Percentiles rank a stretch among this genome's conserved stretches.
These are phyloP conservation scores for Laothoe populi DNA, from an alignment of 2,888 invertebrate genomes.

Conservation along the genomic window DNA sequence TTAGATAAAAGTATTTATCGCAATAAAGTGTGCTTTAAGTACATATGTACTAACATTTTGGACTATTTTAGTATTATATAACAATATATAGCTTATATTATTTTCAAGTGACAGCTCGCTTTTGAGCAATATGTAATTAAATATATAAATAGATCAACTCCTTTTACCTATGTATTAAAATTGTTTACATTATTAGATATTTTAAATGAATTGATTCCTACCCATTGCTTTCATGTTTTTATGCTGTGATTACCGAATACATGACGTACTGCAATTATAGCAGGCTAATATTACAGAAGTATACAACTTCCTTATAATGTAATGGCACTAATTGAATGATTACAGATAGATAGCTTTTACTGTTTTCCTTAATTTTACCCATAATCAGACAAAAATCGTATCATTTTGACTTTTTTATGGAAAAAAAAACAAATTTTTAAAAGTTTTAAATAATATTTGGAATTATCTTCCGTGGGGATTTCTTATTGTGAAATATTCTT, in stretches of 20 bases:
- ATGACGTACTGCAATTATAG: not conserved
- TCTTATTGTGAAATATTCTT: too few relatives aligned
- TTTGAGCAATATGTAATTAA: slow-evolving; percentile 2
- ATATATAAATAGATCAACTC: not conserved
- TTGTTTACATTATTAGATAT: not conserved
- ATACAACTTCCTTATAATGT: too few relatives aligned
- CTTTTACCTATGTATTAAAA: not conserved
- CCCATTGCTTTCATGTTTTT: not conserved
- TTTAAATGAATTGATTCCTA: not conserved
- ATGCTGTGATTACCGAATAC: not conserved
- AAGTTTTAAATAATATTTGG: too few relatives aligned
- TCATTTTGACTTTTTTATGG: too few relatives aligned
- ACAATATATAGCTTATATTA: slow-evolving; percentile 29
- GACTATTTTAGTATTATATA: slow-evolving; percentile 7
- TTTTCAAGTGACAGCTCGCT: slow-evolving; percentile 18
- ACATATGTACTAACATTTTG: slow-evolving; percentile 24
- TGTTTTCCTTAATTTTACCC: too few relatives aligned
- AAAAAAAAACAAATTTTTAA: too few relatives aligned
- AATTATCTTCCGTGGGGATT: too few relatives aligned
- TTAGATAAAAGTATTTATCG: slow-evolving; percentile 28
- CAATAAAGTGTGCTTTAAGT: slow-evolving; percentile 26
- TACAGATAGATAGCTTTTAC: too few relatives aligned
- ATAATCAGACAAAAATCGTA: too few relatives aligned
- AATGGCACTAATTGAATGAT: too few relatives aligned
- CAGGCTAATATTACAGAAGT: not conserved